phyloP scores from a whole-genome alignment of 2,113 vertebrate genomes.

The Micronycteris hirsuta region DNA sequence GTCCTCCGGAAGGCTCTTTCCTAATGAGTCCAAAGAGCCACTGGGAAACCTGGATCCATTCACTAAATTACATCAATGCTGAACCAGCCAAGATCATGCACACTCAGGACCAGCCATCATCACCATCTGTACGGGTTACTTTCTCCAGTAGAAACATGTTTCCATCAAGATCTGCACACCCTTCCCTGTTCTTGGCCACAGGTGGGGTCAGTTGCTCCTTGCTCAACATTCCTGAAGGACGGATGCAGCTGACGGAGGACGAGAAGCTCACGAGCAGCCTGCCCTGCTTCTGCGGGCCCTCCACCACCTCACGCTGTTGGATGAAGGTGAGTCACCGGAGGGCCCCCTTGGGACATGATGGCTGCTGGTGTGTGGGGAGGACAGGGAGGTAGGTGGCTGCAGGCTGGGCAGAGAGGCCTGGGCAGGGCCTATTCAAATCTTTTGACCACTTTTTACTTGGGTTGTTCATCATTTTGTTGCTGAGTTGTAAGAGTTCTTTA shows the following conservation, averaged over 20 bases:
- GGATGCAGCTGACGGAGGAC: too few species aligned
- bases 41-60: background rate
- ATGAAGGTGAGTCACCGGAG: too few species aligned
- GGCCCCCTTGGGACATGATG: too few species aligned
- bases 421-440: background rate
- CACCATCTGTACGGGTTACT: accelerated
- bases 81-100: background rate
- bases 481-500: background rate
- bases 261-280: too few species aligned
- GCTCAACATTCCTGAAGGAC: background rate
- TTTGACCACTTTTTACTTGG: background rate
- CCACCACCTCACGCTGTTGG: too few species aligned
- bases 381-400: too few species aligned
- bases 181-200: background rate
- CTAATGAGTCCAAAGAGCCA: background rate
- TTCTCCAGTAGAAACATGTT: accelerated
- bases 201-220: background rate
- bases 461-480: background rate
- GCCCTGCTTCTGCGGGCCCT: too few species aligned
- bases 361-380: too few species aligned
- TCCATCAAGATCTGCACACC: background rate
- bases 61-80: background rate
- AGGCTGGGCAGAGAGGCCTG: too few species aligned
- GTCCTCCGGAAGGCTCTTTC: background rate
- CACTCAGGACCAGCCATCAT: background rate